Percentiles rank a stretch among this genome's conserved stretches.
Conservation (phyloP, 2,113 vertebrate genomes). For the Onychostruthus taczanowskii region DNA sequence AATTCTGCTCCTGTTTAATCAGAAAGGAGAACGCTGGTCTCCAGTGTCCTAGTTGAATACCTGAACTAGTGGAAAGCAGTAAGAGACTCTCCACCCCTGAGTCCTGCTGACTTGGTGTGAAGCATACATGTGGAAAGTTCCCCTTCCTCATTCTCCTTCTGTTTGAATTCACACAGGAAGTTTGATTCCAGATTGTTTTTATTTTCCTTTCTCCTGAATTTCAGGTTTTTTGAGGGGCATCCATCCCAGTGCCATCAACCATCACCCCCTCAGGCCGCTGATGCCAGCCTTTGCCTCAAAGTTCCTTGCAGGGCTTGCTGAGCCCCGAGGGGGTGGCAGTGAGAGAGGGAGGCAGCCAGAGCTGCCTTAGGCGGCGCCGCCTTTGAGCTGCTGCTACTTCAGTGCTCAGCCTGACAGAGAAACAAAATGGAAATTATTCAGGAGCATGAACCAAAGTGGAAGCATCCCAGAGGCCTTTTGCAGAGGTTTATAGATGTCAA, state of each 20-base stretch:
- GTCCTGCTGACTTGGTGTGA: accelerated
- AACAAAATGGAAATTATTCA: neutral
- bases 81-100: neutral
- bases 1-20: neutral
- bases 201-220: neutral
- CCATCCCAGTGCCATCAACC: neutral
- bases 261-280: neutral
- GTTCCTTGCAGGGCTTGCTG: neutral
- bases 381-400: neutral
- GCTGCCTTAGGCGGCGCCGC: accelerated
- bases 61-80: neutral
- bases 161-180: neutral
- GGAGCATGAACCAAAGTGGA: neutral
- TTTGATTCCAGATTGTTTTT: neutral
- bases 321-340: neutral
- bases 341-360: neutral
- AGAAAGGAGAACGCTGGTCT: neutral
- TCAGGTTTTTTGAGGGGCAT: neutral
- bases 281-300: accelerated
- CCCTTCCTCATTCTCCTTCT: neutral
- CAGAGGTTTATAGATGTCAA: neutral
- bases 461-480: neutral
- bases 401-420: neutral
- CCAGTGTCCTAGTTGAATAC: neutral
- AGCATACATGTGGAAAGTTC: neutral